Percentiles rank a stretch among this genome's conserved stretches.
These are phyloP conservation scores for Austrofundulus limnaeus DNA, from an alignment of 2,113 vertebrate genomes.

Conservation along the genomic window DNA sequence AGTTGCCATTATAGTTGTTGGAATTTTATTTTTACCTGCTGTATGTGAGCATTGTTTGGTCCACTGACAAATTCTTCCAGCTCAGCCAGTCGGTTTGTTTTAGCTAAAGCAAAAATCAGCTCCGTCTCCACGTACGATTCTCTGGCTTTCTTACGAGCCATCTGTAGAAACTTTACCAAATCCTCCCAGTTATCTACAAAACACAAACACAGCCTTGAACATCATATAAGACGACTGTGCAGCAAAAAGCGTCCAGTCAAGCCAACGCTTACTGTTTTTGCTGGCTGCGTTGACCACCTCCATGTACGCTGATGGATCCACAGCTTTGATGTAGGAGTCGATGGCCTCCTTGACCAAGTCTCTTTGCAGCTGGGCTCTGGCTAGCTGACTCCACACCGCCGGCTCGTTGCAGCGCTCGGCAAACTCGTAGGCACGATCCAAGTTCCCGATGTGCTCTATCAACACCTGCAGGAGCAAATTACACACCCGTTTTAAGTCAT, in stretches of 20 bases:
- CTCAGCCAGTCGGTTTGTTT: constrained; percentile 89
- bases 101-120: constrained; percentile 92
- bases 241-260: constrained; percentile 26
- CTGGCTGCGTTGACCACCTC: constrained; percentile 89
- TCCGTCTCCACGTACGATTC: constrained; percentile 91
- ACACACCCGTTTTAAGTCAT: not conserved
- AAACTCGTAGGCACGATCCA: constrained; percentile 91
- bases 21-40: constrained; percentile 81
- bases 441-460: constrained; percentile 89
- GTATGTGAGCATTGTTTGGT: constrained; percentile 92
- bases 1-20: too few species aligned
- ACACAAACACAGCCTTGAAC: constrained; percentile 9
- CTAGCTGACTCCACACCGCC: constrained; percentile 90
- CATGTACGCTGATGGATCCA: constrained; percentile 88
- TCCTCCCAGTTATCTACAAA: constrained; percentile 91
- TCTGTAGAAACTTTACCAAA: constrained; percentile 92
- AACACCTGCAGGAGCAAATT: constrained; percentile 77
- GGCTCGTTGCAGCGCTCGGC: constrained; percentile 88
- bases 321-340: constrained; percentile 89
- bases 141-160: constrained; percentile 89
- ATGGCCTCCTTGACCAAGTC: constrained; percentile 92
- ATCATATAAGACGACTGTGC: not conserved
- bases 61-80: constrained; percentile 90
- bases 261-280: constrained; percentile 80
- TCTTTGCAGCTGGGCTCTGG: constrained; percentile 86